phyloP scores from a whole-genome alignment of 1,140 invertebrate species.

The Penaeus indicus region DNA sequence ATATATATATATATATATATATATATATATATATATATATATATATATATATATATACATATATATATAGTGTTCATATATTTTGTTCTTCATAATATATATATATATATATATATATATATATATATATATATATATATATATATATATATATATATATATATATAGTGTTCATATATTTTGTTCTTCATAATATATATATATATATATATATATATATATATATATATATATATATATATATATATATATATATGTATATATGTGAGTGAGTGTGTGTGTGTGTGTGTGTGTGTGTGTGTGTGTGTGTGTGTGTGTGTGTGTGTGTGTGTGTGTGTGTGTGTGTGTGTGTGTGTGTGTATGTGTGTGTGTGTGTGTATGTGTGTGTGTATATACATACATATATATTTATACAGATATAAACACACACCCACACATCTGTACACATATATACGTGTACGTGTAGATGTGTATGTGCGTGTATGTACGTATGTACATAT shows the following conservation, averaged over 20 bases:
- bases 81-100: not conserved
- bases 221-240: slow-evolving; percentile 26
- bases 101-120: slow-evolving; percentile 30
- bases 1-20: slow-evolving; percentile 36
- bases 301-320: not conserved
- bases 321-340: not conserved
- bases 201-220: not conserved
- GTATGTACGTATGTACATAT: not conserved
- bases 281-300: not conserved
- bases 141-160: too few species aligned
- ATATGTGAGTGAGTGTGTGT: too few species aligned
- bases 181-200: not conserved
- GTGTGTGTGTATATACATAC: not conserved
- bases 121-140: not conserved
- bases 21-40: slow-evolving; percentile 36
- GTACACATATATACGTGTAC: not conserved
- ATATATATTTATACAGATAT: slow-evolving; percentile 8
- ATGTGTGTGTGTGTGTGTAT: not conserved
- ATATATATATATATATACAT: slow-evolving; percentile 40
- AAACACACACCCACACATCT: not conserved
- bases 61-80: too few species aligned
- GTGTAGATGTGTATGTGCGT: not conserved
- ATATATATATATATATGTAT: slow-evolving; percentile 1
- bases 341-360: not conserved
- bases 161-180: too few species aligned